Conservation (phyloP, 37 sponge, comb jelly and placozoan species). For the Haliclona indistincta region DNA sequence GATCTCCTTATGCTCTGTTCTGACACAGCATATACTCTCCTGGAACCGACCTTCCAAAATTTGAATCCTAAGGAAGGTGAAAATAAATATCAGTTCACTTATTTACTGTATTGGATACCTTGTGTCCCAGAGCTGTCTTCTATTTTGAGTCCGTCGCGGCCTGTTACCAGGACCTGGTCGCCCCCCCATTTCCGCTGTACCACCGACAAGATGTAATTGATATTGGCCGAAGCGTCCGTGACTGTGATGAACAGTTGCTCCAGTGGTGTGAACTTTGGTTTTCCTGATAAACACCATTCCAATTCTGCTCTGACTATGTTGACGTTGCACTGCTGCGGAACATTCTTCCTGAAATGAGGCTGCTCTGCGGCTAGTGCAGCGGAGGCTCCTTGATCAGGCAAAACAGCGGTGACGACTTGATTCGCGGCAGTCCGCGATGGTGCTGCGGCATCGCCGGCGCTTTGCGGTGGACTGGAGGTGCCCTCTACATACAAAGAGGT, state of each 20-base stretch:
- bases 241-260: neutral
- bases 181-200: neutral
- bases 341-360: no score
- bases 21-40: constrained; percentile 37
- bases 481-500: no score
- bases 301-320: constrained; percentile 4
- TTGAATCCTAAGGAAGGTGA: neutral
- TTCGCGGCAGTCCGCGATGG: no score
- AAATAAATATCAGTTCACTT: neutral
- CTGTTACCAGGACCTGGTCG: neutral
- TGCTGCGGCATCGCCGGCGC: no score
- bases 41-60: constrained; percentile 10
- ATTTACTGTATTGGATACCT: neutral
- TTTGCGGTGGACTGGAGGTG: no score
- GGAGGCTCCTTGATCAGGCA: no score
- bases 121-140: neutral
- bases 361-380: no score
- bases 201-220: neutral
- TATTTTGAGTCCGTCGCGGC: constrained; percentile 1
- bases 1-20: no score
- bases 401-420: no score
- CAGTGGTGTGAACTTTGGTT: neutral
- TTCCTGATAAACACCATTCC: neutral
- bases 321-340: no score
- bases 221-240: constrained; percentile 5